Conservation (phyloP, 2,888 invertebrate genomes). For the Brachylomia viminalis region DNA sequence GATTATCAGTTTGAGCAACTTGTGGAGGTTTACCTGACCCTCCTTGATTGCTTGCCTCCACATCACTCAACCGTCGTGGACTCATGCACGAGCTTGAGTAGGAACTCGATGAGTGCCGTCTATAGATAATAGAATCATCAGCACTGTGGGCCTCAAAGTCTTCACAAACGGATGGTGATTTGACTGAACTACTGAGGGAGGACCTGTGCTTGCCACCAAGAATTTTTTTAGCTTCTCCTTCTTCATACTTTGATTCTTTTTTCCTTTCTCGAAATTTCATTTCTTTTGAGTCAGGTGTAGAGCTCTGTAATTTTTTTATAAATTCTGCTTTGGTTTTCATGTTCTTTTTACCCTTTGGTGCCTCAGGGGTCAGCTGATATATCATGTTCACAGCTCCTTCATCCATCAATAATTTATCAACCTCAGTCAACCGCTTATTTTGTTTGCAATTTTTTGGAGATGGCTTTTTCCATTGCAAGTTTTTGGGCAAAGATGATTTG, state of each 20-base stretch:
- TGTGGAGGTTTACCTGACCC: constrained; percentile 67
- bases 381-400: constrained; percentile 97
- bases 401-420: constrained; percentile 94
- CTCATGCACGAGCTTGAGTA: constrained; percentile 94
- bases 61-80: constrained; percentile 91
- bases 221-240: constrained; percentile 82
- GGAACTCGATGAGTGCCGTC: constrained; percentile 95
- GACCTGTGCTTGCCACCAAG: constrained; percentile 81
- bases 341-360: constrained; percentile 87
- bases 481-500: constrained; percentile 82
- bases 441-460: constrained; percentile 86
- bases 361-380: constrained; percentile 93
- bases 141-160: constrained; percentile 92
- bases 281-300: constrained; percentile 84
- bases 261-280: constrained; percentile 90
- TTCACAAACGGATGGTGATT: constrained; percentile 91
- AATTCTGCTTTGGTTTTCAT: constrained; percentile 91
- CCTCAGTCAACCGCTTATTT: constrained; percentile 92
- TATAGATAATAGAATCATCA: constrained; percentile 95
- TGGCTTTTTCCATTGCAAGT: constrained; percentile 86
- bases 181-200: constrained; percentile 83
- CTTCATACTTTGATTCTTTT: constrained; percentile 83
- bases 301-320: constrained; percentile 91
- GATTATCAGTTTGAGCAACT: constrained; percentile 53
- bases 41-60: constrained; percentile 78